Percentiles rank a stretch among this genome's conserved stretches.
Evolutionary conservation across 1,140 invertebrate genomes (phyloP).

Genomic region (Brachionus calyciflorus): DNA sequence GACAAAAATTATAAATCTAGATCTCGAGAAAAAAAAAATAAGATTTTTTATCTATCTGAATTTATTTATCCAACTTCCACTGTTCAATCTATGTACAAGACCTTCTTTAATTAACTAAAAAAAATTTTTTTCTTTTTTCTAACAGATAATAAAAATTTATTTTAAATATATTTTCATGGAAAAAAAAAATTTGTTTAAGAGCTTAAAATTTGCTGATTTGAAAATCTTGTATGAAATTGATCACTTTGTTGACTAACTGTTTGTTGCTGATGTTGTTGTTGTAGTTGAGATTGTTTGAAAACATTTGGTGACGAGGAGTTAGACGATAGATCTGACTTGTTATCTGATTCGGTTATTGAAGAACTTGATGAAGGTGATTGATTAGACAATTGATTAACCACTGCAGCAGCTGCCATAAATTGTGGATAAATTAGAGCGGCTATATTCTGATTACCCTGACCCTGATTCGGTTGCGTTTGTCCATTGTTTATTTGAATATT

Average conservation of each 20-base stretch:
- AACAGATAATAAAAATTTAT: no score
- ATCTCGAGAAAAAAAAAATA: background rate
- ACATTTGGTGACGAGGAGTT: constrained; percentile 17
- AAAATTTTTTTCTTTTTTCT: no score
- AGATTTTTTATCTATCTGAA: no score
- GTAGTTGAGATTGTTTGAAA: background rate
- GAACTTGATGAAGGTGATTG: background rate
- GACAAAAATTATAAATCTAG: background rate
- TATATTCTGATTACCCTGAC: background rate
- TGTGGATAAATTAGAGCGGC: background rate
- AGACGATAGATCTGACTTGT: constrained; percentile 23
- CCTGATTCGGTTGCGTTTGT: background rate
- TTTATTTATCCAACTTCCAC: constrained; percentile 16
- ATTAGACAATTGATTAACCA: background rate
- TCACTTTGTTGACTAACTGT: background rate
- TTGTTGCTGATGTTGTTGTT: background rate
- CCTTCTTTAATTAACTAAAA: no score
- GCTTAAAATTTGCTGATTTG: constrained; percentile 3
- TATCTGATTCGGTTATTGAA: background rate
- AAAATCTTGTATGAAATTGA: constrained; percentile 30
- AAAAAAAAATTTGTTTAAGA: background rate
- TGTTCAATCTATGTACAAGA: background rate
- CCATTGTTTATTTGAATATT: background rate
- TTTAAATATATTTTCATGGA: no score
- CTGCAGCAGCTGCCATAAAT: constrained; percentile 29